phyloP scores from a whole-genome alignment of 2,113 vertebrate genomes.

The Labeo rohita region DNA sequence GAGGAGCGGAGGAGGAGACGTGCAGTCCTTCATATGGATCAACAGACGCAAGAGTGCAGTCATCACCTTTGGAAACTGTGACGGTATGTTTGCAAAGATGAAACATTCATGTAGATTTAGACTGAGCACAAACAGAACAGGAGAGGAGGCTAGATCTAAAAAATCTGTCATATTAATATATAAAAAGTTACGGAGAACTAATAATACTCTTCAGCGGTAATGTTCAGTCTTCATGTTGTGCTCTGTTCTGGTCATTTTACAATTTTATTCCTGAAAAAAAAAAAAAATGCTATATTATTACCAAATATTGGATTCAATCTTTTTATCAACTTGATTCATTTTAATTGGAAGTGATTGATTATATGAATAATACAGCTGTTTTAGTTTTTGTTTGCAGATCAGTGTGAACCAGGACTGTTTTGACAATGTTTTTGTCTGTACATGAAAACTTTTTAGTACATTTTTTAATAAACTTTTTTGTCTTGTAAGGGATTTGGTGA shows the following conservation, averaged over 20 bases:
- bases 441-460: neutral
- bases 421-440: too few species aligned
- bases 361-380: too few species aligned
- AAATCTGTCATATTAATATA: neutral
- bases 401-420: too few species aligned
- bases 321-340: too few species aligned
- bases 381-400: too few species aligned
- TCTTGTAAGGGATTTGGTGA: neutral
- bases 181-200: neutral
- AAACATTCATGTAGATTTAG: neutral
- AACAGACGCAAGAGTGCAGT: constrained; percentile 42
- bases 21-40: constrained; percentile 51
- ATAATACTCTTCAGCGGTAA: neutral
- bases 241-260: neutral
- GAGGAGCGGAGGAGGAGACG: constrained; percentile 59
- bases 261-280: too few species aligned
- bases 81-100: constrained; percentile 45
- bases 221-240: neutral
- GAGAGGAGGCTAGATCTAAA: neutral
- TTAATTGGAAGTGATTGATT: too few species aligned
- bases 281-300: neutral
- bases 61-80: constrained; percentile 58
- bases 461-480: too few species aligned
- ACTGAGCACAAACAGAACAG: neutral
- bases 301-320: neutral